Percentiles rank a stretch among this genome's conserved stretches.
phyloP scores from a whole-genome alignment of 2,113 vertebrate genomes.

The human (Homo sapiens) region GRCh38 chr2:162538001-162538500 shows the following conservation, averaged over 20 bases:
- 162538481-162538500: neutral
- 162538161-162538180: too few species aligned
- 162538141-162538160: too few species aligned
- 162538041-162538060: neutral
- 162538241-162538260: too few species aligned
- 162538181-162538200: too few species aligned
- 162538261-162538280: too few species aligned
- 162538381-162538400: neutral
- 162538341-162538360: neutral
- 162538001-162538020: neutral
- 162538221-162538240: too few species aligned
- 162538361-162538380: neutral
- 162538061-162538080: neutral
- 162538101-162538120: neutral
- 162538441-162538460: neutral
- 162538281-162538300: too few species aligned
- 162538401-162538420: neutral
- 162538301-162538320: too few species aligned
- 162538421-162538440: neutral
- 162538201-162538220: too few species aligned
- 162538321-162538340: too few species aligned
- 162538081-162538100: neutral
- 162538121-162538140: too few species aligned
- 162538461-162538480: neutral
- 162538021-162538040: neutral